Base-by-base conservation (phyloP, 2,113 vertebrate genomes). In the Dicaeum eximium region DNA sequence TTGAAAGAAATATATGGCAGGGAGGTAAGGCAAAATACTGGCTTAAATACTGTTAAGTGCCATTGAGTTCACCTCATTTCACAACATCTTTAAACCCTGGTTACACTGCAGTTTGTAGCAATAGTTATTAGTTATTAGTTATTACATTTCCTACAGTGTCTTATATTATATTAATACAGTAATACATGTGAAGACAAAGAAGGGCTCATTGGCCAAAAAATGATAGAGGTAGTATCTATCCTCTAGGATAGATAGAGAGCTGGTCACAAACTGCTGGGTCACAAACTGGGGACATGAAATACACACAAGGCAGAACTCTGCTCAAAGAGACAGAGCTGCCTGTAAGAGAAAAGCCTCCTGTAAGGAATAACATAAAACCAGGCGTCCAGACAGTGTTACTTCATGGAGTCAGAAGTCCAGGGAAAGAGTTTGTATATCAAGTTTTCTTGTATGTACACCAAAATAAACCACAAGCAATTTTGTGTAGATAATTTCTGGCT, bases 401-500 rank as follows among this genome's bases (percentile, higher is more conserved):
- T 47, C 5, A 8, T 70, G 72, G 38, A 82, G 56, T 24, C 16
- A 4, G 42, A 62, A 79, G 42, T 74, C 50, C 66, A 87, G 73
- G n/a, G 57, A 75, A 60, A 81, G 35, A 77, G 37, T 82, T 44
- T 47, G n/a, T 44, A 25, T 74, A 42, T 70, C n/a, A 79, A 44
- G 25, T 62, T 70, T 92, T 74, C 70, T 80, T 90, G 24, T 35
- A 54, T 25, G 45, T 50, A 56, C 40, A 30, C 69, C 89, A 81
- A 91, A 93, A 79, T 80, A 88, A 92, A 31, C 62, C 44, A 8
- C 56, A 62, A 61, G 31, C 33, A 83, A 90, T 72, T 67, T 62
- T 86, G 45, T 77, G 33, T 45, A 51, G 91, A 87, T 67, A 85
- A 83, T 90, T 94, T 72, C 69, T 92, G 44, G 4, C 66, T 93